Evolutionary conservation across 2,888 invertebrate species (phyloP).

Genomic region (Fissipunctia ypsillon): DNA sequence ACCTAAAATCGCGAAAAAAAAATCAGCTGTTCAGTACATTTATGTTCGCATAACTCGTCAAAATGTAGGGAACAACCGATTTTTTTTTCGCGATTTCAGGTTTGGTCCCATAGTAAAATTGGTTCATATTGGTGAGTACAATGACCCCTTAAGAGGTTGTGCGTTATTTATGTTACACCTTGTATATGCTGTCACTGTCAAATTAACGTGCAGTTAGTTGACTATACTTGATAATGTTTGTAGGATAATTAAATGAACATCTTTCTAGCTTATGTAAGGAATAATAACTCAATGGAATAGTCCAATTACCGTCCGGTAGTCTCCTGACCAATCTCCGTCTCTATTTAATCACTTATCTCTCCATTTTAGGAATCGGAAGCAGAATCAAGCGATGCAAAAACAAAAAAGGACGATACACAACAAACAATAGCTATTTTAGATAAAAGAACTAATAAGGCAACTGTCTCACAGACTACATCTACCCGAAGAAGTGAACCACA

Average conservation of each 20-base stretch:
- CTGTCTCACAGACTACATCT: background rate
- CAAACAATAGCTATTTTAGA: background rate
- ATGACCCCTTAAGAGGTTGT: no score
- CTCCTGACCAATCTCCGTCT: background rate
- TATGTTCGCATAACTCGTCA: no score
- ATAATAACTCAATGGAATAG: background rate
- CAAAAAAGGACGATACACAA: background rate
- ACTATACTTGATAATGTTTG: background rate
- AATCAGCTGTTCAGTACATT: no score
- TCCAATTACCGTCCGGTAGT: background rate
- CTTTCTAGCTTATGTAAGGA: no score
- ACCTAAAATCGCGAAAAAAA: no score
- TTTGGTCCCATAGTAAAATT: no score
- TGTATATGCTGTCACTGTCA: background rate
- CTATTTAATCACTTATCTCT: background rate
- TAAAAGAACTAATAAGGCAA: background rate
- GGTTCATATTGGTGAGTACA: no score
- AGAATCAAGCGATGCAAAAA: background rate
- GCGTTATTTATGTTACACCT: no score
- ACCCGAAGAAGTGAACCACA: conserved; percentile 1
- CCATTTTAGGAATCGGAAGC: conserved; percentile 18
- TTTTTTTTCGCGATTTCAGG: no score
- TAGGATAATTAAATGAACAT: background rate
- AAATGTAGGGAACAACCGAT: no score
- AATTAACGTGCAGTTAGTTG: background rate